These are phyloP conservation scores for Lycophotia porphyrea DNA, from an alignment of 2,888 invertebrate species.

Conservation along the genomic window DNA sequence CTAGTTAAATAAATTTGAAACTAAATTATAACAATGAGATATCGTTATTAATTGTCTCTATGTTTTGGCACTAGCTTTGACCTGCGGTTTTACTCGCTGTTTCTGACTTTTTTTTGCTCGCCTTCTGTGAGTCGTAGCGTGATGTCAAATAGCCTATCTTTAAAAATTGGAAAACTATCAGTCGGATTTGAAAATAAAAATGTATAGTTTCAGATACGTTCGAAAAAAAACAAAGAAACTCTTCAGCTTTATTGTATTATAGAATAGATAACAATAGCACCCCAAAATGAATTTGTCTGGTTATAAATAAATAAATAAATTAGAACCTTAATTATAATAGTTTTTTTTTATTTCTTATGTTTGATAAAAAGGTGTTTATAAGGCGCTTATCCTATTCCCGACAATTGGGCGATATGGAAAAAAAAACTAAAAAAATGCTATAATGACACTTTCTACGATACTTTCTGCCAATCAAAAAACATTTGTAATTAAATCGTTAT, in stretches of 20 bases:
- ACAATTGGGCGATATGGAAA: background rate
- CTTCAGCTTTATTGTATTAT: background rate
- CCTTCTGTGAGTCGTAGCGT: background rate
- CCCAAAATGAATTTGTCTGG: too few species aligned
- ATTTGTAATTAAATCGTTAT: background rate
- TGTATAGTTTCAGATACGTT: background rate
- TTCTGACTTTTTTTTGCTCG: background rate
- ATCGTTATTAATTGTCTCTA: slow-evolving; percentile 57
- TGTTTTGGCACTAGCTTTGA: background rate
- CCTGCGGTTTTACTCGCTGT: background rate
- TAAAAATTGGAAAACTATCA: too few species aligned
- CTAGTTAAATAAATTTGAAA: slow-evolving; percentile 60
- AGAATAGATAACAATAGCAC: too few species aligned
- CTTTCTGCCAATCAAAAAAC: background rate
- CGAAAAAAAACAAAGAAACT: background rate
- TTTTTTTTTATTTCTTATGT: too few species aligned
- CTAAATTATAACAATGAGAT: slow-evolving; percentile 62
- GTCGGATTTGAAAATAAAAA: too few species aligned
- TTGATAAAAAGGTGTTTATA: background rate
- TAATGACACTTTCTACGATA: too few species aligned
- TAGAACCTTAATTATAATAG: too few species aligned
- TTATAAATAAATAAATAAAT: too few species aligned
- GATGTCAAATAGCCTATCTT: background rate
- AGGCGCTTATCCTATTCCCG: background rate
- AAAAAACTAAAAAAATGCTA: background rate